A percentile compares a stretch with the other conserved stretches of the same genome.
These are phyloP conservation scores for Morone chrysops DNA, from an alignment of 2,113 vertebrate species.

Conservation along the genomic window DNA sequence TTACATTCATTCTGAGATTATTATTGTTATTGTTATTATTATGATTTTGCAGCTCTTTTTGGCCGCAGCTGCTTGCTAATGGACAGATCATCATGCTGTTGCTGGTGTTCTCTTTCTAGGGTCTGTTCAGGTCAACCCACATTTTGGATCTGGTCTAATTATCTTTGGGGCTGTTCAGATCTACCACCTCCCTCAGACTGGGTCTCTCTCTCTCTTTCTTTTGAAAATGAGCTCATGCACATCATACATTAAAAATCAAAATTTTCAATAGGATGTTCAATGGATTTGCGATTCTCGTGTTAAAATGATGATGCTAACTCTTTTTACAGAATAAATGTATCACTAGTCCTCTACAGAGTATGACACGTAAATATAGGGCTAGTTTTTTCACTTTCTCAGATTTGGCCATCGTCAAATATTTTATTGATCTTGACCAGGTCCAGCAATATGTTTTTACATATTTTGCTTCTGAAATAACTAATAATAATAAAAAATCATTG, in stretches of 20 bases:
- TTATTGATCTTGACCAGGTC: no score
- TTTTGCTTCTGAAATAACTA: no score
- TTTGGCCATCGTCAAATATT: no score
- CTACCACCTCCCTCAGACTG: neutral
- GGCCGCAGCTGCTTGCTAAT: neutral
- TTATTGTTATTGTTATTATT: neutral
- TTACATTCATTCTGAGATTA: neutral
- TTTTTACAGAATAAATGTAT: neutral
- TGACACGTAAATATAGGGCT: no score
- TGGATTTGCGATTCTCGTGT: neutral
- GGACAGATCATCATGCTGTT: neutral
- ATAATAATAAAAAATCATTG: no score
- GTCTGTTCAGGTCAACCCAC: constrained; percentile 4
- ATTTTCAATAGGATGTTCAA: no score
- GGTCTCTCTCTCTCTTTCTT: neutral
- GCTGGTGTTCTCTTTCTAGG: neutral
- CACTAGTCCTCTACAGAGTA: neutral
- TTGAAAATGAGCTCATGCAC: neutral
- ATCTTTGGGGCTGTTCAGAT: neutral
- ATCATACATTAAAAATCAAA: neutral
- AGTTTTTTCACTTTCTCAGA: no score
- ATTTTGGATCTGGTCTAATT: constrained; percentile 12
- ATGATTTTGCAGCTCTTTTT: neutral
- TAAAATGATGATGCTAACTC: neutral
- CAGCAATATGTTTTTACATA: no score